Evolutionary conservation across 2,888 invertebrate species (phyloP), one percentile per base, ranked within the genome.

Genomic region (Ophion ellenae): DNA sequence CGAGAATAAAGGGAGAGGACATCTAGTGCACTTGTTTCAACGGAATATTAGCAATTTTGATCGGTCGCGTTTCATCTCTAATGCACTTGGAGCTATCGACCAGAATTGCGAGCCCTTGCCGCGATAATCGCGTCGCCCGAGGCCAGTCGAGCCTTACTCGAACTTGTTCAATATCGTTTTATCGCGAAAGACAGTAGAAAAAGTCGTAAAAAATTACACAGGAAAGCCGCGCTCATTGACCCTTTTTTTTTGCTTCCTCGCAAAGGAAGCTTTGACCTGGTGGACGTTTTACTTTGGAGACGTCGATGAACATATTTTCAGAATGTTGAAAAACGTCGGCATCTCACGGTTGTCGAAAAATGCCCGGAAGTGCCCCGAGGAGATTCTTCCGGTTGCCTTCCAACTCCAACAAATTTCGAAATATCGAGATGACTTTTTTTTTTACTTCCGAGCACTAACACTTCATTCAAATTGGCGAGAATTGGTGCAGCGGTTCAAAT

Each of bases 141-240:
- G 63, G 75, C 75, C 63, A 64, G 63, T n/a, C 17, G n/a, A 75
- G 17, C 47, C n/a, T 63, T 17, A 14, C 24, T 64, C 24, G 36
- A 20, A 64, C 7, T 17, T 9, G 24, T 45, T 28, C 61, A 61
- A 40, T 45, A 20, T 36, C 28, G 20, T 74, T 61, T 74, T 74
- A 74, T 63, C 74, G 36, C 14, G 28, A 45, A 14, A 32, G 36
- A 63, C 36, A 40, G n/a, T 17, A 45, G 45, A 63, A 74, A 61
- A 74, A 45, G 45, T 61, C 24, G 28, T 74, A 74, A 28, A 74
- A 74, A 74, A 24, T 61, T 36, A 10, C 36, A 61, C 61, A 36
- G 17, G 57, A 4, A n/a, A 28, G 17, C 32, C 32, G n/a, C 28
- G 11, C 9, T 57, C 32, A 9, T 40, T 0, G 64, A 61, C 10